Evolutionary conservation across 2,888 invertebrate species (phyloP).

Genomic region (Tiliacea aurago): DNA sequence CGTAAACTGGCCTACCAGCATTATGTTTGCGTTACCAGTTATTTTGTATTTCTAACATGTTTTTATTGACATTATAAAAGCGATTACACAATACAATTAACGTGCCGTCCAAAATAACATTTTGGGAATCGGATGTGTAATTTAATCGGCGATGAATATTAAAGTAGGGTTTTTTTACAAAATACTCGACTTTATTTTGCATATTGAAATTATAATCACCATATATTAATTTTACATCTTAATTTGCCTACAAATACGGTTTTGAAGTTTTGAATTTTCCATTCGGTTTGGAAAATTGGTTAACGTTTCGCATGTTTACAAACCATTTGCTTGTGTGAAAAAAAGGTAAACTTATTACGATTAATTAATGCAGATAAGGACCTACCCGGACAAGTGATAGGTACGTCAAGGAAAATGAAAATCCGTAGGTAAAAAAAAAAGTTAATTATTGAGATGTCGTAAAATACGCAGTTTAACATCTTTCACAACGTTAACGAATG

Average conservation of each 20-base stretch:
- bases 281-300: not conserved
- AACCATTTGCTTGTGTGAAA: no score
- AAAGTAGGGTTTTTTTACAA: slow-evolving; percentile 35
- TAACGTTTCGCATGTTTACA: not conserved
- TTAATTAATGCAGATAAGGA: not conserved
- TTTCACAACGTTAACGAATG: slow-evolving; percentile 20
- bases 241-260: not conserved
- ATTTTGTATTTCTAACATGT: slow-evolving; percentile 76
- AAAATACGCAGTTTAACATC: slow-evolving; percentile 13
- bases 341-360: no score
- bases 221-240: slow-evolving; percentile 17
- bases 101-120: slow-evolving; percentile 44
- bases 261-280: no score
- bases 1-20: slow-evolving; percentile 74
- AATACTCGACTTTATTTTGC: slow-evolving; percentile 19
- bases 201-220: slow-evolving; percentile 29
- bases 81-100: slow-evolving; percentile 76
- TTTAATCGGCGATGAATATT: slow-evolving; percentile 36
- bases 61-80: slow-evolving; percentile 77
- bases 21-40: slow-evolving; percentile 73
- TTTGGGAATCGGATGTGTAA: slow-evolving; percentile 46
- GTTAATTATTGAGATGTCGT: slow-evolving; percentile 2
- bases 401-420: not conserved
- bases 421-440: no score
- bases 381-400: not conserved